phyloP scores from a whole-genome alignment of 1,140 invertebrate genomes.

The Philotrypesis tridentata region DNA sequence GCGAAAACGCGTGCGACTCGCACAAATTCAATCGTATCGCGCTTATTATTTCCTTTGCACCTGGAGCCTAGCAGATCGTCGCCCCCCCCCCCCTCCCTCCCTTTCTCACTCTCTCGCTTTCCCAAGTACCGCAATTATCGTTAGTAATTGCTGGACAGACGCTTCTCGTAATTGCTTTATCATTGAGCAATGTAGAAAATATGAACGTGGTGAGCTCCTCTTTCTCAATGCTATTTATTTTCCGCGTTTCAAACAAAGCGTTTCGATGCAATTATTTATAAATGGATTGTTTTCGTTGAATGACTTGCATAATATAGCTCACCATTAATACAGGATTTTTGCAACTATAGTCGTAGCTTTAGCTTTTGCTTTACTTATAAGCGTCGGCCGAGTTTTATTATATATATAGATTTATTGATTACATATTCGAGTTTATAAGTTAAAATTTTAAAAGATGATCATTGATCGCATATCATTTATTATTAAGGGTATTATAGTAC shows the following conservation, averaged over 20 bases:
- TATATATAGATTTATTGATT: too few relatives aligned
- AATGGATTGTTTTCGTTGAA: too few relatives aligned
- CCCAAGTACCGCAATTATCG: neutral
- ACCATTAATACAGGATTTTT: too few relatives aligned
- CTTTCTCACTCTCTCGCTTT: neutral
- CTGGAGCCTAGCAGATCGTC: neutral
- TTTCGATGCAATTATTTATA: too few relatives aligned
- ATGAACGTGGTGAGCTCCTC: neutral
- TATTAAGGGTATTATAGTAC: too few relatives aligned
- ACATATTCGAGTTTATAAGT: too few relatives aligned
- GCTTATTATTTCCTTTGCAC: neutral
- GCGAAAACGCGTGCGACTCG: neutral
- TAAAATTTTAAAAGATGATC: too few relatives aligned
- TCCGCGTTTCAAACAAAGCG: neutral
- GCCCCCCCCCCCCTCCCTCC: neutral
- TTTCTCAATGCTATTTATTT: slow-evolving; percentile 1
- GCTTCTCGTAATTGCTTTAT: neutral
- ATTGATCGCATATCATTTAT: too few relatives aligned
- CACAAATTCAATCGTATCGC: neutral
- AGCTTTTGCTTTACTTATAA: too few relatives aligned
- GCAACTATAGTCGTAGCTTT: too few relatives aligned
- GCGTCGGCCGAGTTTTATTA: too few relatives aligned
- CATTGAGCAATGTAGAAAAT: neutral
- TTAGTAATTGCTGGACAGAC: neutral
- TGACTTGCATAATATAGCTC: too few relatives aligned